Base-by-base conservation (phyloP, 2,888 invertebrate genomes). In the Plebejus melissa region DNA sequence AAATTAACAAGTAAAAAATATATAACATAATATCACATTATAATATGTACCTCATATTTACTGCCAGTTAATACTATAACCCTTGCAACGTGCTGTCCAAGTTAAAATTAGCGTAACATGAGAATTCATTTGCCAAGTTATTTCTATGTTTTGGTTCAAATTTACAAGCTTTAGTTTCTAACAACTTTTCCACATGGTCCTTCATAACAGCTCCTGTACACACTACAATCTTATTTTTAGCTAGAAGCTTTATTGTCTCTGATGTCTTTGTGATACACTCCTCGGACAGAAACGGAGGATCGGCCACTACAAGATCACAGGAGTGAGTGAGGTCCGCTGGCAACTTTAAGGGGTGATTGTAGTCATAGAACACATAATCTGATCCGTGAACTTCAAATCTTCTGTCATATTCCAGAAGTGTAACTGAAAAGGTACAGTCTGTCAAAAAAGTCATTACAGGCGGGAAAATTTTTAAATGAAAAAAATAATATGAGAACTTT, bases 261-360 rank as follows among this genome's bases (percentile, higher is more conserved):
- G 97, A 95, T 0, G 96, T 96, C 92, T 98, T 98, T 0, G 95
- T 94, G 74, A 99, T 94, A 88, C 99, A 99, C 86, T 99, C 99
- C 81, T 98, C 96, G 0, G 98, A 97, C 2, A 99, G 93, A 89
- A 99, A 99, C 0, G 99, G 99, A 1, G 99, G 99, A 91, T 99
- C 99, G 0, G 97, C 98, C 75, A 99, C 94, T 0, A 99, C 96
- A 38, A 99, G 85, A 88, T 98, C 97, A 86, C 96, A 98, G 71
- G 91, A 86, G 36, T 90, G 89, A 1, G 91, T 81, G 16, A 95
- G 89, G 13, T 96, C 95, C 54, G 92, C 85, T 0, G 96, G 95
- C 16, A 97, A 83, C 74, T 95, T 94, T 13, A 96, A 94, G 0
- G 98, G 98, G 13, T 91, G 87, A 82, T 97, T 98, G 87, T 98